A percentile compares a stretch with the other conserved stretches of the same genome.
Conservation (phyloP, 2,888 invertebrate species). For the Priocnemis perturbator region DNA sequence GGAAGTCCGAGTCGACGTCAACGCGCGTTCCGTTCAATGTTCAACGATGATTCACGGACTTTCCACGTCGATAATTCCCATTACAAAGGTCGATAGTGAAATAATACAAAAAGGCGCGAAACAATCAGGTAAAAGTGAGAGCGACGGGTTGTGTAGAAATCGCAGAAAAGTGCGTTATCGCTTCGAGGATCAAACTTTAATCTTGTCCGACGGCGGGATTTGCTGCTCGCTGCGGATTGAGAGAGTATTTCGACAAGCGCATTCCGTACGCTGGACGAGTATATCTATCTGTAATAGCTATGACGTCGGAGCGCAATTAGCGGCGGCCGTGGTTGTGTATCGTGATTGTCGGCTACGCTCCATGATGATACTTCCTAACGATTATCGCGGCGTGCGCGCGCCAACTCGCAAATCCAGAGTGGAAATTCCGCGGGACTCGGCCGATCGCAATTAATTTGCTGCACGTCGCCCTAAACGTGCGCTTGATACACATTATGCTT, state of each 20-base stretch:
- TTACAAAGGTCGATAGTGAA: background rate
- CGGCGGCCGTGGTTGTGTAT: background rate
- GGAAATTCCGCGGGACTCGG: background rate
- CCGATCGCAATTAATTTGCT: no score
- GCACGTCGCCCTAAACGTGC: no score
- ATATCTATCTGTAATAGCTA: background rate
- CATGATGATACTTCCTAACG: background rate
- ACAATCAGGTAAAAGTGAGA: background rate
- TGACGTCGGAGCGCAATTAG: conserved; percentile 4
- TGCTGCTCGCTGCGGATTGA: no score
- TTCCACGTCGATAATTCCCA: conserved; percentile 1
- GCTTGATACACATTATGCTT: no score
- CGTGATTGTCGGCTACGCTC: conserved; percentile 3
- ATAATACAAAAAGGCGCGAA: no score
- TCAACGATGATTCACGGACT: conserved; percentile 1
- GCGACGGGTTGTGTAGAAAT: background rate
- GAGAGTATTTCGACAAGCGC: no score
- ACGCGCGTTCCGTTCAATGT: background rate
- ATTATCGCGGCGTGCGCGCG: background rate
- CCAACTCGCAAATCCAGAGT: background rate
- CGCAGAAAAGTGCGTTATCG: background rate
- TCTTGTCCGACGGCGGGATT: background rate
- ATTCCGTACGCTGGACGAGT: background rate
- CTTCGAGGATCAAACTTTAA: background rate
- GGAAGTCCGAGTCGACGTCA: background rate